These are phyloP conservation scores for Oncorhynchus nerka DNA, from an alignment of 2,113 vertebrate species.

Conservation along the genomic window DNA sequence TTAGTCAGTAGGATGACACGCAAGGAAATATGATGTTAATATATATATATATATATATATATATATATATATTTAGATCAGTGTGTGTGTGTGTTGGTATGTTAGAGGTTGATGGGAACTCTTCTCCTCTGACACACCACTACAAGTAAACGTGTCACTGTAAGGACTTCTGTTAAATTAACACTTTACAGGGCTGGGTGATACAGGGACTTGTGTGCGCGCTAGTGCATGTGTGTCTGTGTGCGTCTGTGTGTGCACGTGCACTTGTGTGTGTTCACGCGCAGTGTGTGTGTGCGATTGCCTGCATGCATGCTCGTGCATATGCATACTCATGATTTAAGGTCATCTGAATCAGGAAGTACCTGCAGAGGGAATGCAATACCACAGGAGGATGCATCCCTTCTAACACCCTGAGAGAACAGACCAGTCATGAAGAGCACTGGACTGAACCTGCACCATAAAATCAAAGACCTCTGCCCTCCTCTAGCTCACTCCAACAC, in stretches of 20 bases:
- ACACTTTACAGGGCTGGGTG: background rate
- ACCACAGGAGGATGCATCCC: too few relatives aligned
- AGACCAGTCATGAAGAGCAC: background rate
- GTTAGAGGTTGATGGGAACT: too few relatives aligned
- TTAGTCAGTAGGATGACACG: too few relatives aligned
- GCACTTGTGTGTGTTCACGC: background rate
- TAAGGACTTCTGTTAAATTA: slow-evolving; percentile 27
- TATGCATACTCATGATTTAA: background rate
- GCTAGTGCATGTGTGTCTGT: background rate
- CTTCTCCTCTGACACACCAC: background rate
- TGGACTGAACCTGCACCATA: background rate
- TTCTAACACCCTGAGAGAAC: too few relatives aligned
- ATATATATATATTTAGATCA: too few relatives aligned
- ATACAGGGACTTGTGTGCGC: slow-evolving; percentile 10
- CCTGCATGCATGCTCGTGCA: background rate
- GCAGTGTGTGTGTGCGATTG: background rate
- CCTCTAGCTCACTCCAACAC: background rate
- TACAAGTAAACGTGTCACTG: slow-evolving; percentile 33
- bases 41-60: too few relatives aligned
- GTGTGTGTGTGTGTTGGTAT: too few relatives aligned
- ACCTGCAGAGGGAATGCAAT: background rate
- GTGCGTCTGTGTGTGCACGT: background rate
- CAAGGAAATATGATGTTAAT: too few relatives aligned
- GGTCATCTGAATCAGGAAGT: background rate
- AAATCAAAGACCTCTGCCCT: background rate